phyloP scores from a whole-genome alignment of 1,140 invertebrate genomes.

The Brachionus rotundiformis region DNA sequence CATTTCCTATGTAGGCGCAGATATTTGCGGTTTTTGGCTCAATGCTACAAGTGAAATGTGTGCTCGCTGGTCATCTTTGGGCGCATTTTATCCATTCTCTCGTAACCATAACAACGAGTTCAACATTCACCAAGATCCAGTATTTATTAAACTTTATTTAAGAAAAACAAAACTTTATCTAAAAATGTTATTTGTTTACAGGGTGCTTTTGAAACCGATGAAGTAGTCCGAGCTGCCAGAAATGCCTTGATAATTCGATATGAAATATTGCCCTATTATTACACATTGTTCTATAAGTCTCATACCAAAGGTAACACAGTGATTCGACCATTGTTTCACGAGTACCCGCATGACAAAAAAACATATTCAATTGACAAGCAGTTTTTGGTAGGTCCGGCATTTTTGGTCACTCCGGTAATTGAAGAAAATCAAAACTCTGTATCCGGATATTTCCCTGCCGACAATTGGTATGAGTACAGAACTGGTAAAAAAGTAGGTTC shows the following conservation, averaged over 20 bases:
- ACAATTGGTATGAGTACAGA: slow-evolving; percentile 64
- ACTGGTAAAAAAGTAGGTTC: slow-evolving; percentile 54
- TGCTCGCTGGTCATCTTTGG: slow-evolving; percentile 68
- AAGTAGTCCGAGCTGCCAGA: slow-evolving; percentile 68
- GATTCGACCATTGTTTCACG: slow-evolving; percentile 73
- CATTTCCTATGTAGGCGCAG: slow-evolving; percentile 76
- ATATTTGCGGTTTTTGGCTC: slow-evolving; percentile 83
- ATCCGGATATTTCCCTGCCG: slow-evolving; percentile 61
- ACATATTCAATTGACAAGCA: slow-evolving; percentile 76
- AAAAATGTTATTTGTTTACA: neutral
- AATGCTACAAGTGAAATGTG: slow-evolving; percentile 72
- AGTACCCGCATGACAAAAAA: slow-evolving; percentile 67
- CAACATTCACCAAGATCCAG: slow-evolving; percentile 58
- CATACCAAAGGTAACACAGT: slow-evolving; percentile 74
- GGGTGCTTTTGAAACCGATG: slow-evolving; percentile 50
- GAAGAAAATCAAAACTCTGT: slow-evolving; percentile 54
- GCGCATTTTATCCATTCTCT: slow-evolving; percentile 66
- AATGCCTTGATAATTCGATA: slow-evolving; percentile 73
- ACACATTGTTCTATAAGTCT: slow-evolving; percentile 76
- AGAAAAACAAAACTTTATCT: neutral
- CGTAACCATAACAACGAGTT: slow-evolving; percentile 59
- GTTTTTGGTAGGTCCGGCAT: slow-evolving; percentile 75
- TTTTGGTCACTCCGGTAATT: slow-evolving; percentile 75
- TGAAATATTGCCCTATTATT: slow-evolving; percentile 76
- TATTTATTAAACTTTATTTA: neutral